Percentiles rank a stretch among this genome's conserved stretches.
These are phyloP conservation scores for Teinopalpus imperialis DNA, from an alignment of 2,888 invertebrate species.

Conservation along the genomic window DNA sequence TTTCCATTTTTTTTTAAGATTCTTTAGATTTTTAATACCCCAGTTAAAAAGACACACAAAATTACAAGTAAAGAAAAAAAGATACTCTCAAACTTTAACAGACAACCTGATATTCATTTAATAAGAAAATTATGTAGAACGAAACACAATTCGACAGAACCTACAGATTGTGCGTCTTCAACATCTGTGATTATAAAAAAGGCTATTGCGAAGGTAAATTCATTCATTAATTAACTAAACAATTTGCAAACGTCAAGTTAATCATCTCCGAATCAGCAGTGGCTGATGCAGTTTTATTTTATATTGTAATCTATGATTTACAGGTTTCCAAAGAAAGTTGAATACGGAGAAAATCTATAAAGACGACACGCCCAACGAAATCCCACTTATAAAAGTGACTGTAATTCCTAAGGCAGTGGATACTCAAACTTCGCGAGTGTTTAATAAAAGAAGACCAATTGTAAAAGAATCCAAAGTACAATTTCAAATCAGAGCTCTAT, in stretches of 20 bases:
- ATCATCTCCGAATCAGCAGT: too few species aligned
- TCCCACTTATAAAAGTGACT: slow-evolving; percentile 55
- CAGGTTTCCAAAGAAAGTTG: slow-evolving; percentile 20
- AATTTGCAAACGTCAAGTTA: too few species aligned
- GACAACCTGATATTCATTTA: slow-evolving; percentile 23
- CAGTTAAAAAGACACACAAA: slow-evolving; percentile 41
- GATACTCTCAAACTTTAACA: slow-evolving; percentile 20
- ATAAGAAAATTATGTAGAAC: slow-evolving; percentile 30
- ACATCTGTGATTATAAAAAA: slow-evolving; percentile 47
- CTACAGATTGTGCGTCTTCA: slow-evolving; percentile 33
- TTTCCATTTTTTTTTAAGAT: slow-evolving; percentile 53
- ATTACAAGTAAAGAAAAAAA: slow-evolving; percentile 20
- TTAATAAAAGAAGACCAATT: slow-evolving; percentile 37
- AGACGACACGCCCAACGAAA: slow-evolving; percentile 29
- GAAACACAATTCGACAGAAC: slow-evolving; percentile 27
- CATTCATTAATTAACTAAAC: background rate
- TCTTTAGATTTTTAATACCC: slow-evolving; percentile 53
- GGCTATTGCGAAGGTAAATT: slow-evolving; percentile 29
- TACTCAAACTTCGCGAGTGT: slow-evolving; percentile 37
- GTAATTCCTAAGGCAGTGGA: slow-evolving; percentile 48
- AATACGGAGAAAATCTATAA: slow-evolving; percentile 12
- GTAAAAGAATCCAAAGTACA: slow-evolving; percentile 42
- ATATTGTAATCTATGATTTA: too few species aligned
- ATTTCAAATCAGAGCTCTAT: slow-evolving; percentile 49
- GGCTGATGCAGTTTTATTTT: too few species aligned